These are phyloP conservation scores for Gastrophryne carolinensis DNA, from an alignment of 2,797 vertebrate genomes.

Conservation along the genomic window DNA sequence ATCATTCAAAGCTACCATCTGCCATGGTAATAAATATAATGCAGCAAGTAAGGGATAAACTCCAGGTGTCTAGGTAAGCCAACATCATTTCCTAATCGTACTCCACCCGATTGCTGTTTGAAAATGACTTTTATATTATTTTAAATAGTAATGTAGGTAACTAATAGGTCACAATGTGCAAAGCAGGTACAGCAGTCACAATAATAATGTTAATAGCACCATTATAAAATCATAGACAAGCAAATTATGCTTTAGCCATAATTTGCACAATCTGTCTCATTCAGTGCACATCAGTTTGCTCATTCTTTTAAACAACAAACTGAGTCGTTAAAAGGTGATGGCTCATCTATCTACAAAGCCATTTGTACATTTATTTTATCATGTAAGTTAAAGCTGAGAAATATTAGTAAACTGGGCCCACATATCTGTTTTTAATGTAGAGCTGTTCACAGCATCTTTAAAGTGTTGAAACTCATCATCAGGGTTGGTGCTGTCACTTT, in stretches of 20 bases:
- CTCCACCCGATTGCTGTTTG: not conserved
- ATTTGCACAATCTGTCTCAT: not conserved
- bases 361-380: not conserved
- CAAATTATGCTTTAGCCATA: not conserved
- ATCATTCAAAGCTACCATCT: slow-evolving; percentile 20
- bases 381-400: not conserved
- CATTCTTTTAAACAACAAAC: not conserved
- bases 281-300: not conserved
- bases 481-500: slow-evolving; percentile 21
- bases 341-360: not conserved
- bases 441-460: not conserved
- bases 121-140: not conserved
- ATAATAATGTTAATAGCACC: not conserved
- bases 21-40: not conserved
- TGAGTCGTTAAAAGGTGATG: not conserved
- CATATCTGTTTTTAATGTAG: not conserved
- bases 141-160: not conserved
- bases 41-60: not conserved
- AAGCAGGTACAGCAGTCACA: not conserved
- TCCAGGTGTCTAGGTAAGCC: not conserved
- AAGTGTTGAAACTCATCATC: slow-evolving; percentile 4
- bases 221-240: not conserved
- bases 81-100: not conserved
- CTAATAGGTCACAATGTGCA: not conserved
- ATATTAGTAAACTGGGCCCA: not conserved